A percentile compares a stretch with the other conserved stretches of the same genome.
Conservation (phyloP, 2,888 invertebrate genomes). For the Chloroclystis v-ata region DNA sequence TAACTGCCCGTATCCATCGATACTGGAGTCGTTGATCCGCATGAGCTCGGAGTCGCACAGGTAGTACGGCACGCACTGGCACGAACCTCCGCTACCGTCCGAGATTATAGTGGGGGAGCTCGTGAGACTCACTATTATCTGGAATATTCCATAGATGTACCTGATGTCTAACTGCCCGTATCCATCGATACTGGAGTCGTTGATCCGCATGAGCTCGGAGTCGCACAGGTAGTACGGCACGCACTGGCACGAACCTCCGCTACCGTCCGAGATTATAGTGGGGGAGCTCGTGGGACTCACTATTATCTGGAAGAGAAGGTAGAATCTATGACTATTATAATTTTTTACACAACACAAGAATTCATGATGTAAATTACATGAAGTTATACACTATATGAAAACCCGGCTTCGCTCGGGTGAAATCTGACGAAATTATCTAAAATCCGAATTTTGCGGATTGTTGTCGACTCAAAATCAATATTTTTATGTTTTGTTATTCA, state of each 20-base stretch:
- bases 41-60: constrained; percentile 81
- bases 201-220: constrained; percentile 76
- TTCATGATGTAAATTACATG: too few species aligned
- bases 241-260: constrained; percentile 81
- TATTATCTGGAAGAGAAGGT: constrained; percentile 55
- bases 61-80: constrained; percentile 90
- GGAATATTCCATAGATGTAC: too few species aligned
- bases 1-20: constrained; percentile 84
- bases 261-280: constrained; percentile 43
- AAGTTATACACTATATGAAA: too few species aligned
- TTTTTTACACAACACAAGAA: too few species aligned
- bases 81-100: constrained; percentile 68
- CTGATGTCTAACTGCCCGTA: constrained; percentile 87
- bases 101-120: constrained; percentile 40
- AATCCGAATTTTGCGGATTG: too few species aligned
- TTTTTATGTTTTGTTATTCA: too few species aligned
- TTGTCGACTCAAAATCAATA: too few species aligned
- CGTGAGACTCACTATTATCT: constrained; percentile 60
- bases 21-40: constrained; percentile 71
- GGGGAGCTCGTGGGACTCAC: constrained; percentile 52
- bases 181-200: constrained; percentile 80
- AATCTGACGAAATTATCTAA: too few species aligned
- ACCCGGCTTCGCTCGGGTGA: too few species aligned
- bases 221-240: constrained; percentile 90
- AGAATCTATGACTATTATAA: too few species aligned